Conservation (phyloP, 2,113 vertebrate genomes). For the Merops nubicus region DNA sequence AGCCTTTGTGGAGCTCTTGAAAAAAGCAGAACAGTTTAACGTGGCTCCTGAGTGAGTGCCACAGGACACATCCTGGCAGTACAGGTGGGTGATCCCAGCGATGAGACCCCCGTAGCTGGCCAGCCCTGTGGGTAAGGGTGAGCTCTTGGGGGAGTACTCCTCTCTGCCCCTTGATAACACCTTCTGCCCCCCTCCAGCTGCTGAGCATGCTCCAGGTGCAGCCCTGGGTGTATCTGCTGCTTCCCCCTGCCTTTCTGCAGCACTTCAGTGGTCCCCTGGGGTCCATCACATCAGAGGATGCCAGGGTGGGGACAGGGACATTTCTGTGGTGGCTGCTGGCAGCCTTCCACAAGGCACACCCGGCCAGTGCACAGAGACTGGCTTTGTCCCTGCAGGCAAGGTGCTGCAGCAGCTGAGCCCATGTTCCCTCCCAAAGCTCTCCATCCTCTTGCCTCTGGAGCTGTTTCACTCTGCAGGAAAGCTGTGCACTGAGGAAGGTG, state of each 20-base stretch:
- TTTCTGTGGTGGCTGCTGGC: neutral
- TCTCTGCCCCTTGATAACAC: neutral
- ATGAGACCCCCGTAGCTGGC: neutral
- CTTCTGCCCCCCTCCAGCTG: neutral
- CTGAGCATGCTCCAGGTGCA: neutral
- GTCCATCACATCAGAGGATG: fast-evolving
- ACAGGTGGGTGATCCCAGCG: fast-evolving
- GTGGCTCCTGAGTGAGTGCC: neutral
- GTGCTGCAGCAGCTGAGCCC: neutral
- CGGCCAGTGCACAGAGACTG: neutral
- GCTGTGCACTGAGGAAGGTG: neutral
- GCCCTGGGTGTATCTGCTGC: fast-evolving
- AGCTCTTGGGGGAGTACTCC: neutral
- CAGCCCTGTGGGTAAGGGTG: fast-evolving
- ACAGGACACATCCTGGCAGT: neutral
- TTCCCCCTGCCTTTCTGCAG: neutral
- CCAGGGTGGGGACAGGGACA: neutral
- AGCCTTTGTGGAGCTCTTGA: neutral
- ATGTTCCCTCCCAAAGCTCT: neutral
- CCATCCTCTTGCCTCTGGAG: neutral
- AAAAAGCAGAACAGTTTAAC: neutral
- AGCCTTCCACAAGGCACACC: neutral
- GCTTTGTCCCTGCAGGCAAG: neutral
- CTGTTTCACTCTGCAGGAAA: neutral
- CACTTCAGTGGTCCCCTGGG: neutral